A percentile compares a stretch with the other conserved stretches of the same genome.
Evolutionary conservation across 2,113 vertebrate species (phyloP).

Genomic region (Dipodomys stephensi): DNA sequence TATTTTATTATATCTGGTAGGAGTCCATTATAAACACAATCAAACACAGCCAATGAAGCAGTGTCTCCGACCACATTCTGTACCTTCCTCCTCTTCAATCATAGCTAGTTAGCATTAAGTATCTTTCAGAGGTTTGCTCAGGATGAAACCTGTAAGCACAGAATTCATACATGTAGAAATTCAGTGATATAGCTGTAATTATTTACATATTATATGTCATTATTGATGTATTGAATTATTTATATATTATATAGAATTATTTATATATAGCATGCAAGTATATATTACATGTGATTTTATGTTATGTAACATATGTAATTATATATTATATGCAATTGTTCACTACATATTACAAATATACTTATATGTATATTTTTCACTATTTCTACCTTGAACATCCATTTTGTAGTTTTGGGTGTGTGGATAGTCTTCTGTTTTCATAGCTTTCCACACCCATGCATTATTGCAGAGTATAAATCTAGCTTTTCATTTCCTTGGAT

Average conservation of each 20-base stretch:
- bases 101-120: not conserved
- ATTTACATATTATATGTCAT: too few species aligned
- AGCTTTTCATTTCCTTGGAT: not conserved
- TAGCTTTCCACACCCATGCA: not conserved
- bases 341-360: too few species aligned
- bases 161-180: not conserved
- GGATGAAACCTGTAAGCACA: not conserved
- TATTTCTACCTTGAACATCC: not conserved
- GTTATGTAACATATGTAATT: too few species aligned
- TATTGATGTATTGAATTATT: too few species aligned
- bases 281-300: too few species aligned
- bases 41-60: not conserved
- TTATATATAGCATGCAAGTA: too few species aligned
- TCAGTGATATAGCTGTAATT: not conserved
- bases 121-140: not conserved
- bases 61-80: not conserved
- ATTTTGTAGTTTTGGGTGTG: not conserved
- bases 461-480: not conserved
- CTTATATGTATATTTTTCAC: not conserved
- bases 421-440: accelerated
- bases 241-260: too few species aligned
- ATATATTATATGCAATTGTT: too few species aligned
- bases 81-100: not conserved
- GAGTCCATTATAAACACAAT: not conserved
- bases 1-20: not conserved